These are phyloP conservation scores for Dendropsophus ebraccatus DNA, from an alignment of 2,113 vertebrate genomes.

Conservation along the genomic window DNA sequence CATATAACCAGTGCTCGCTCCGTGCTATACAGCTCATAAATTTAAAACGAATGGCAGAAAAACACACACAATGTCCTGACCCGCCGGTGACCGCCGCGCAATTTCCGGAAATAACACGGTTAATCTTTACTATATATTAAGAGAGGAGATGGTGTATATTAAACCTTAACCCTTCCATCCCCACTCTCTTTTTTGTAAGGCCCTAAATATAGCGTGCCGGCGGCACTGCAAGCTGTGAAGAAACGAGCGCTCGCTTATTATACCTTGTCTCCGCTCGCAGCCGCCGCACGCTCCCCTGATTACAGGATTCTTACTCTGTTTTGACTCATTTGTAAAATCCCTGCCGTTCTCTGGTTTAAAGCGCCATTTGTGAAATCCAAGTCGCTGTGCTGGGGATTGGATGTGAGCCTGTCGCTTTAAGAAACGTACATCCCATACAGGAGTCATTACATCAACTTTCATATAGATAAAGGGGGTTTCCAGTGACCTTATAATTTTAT, in stretches of 20 bases:
- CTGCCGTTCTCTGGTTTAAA: conserved; percentile 72
- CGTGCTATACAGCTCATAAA: conserved; percentile 48
- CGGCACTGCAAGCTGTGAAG: neutral
- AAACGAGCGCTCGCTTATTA: conserved; percentile 26
- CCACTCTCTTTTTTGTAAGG: neutral
- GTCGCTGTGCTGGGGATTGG: neutral
- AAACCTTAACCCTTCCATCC: conserved; percentile 19
- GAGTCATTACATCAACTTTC: neutral
- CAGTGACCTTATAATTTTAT: no score
- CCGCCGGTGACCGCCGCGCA: neutral
- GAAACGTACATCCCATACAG: neutral
- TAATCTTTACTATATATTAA: conserved; percentile 53
- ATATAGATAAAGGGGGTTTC: no score
- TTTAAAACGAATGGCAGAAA: conserved; percentile 5
- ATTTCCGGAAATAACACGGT: conserved; percentile 40
- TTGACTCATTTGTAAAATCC: conserved; percentile 84
- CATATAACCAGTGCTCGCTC: conserved; percentile 27
- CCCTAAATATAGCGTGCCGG: conserved; percentile 1
- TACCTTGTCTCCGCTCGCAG: conserved; percentile 3
- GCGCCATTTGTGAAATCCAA: neutral
- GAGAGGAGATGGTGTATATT: conserved; percentile 24
- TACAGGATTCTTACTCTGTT: conserved; percentile 84
- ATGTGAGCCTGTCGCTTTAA: neutral
- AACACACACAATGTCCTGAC: conserved; percentile 49
- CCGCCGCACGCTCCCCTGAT: conserved; percentile 66